Evolutionary conservation across 2,113 vertebrate species (phyloP), one percentile per base, ranked within the genome.

Genomic region (Amphiprion percula): DNA sequence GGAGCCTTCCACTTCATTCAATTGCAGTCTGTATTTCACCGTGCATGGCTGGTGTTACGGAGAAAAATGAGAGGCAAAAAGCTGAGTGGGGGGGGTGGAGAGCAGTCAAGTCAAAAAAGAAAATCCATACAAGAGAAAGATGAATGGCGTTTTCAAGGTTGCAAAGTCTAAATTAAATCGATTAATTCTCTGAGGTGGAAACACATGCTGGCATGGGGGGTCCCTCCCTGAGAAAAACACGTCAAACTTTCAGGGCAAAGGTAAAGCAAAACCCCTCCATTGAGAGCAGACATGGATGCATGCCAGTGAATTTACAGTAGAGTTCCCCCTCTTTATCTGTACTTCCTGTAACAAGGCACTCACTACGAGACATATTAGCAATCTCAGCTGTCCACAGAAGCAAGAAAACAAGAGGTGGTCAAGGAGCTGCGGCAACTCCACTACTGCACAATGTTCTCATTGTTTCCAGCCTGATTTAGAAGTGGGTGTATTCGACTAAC

Each of bases 81-180:
- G 52, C 55, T 39, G 69, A 33, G n/a, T 39, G 46, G 47, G 59
- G 44, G 59, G 44, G 49, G 69, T 21, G 62, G 66, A 44, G 33
- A 74, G 75, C 69, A 78, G 69, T 76, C 68, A 21, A 65, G 33
- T 72, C 10, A 12, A 9, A 58, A 46, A 47, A 63, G 39, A 47
- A 82, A 87, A 89, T 89, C 80, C n/a, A 74, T 84, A 77, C n/a
- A 58, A 30, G n/a, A 50, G 56, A 75, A 82, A 73, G 79, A 87
- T 80, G 54, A 87, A 91, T 87, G 63, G 4, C 0, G 4, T 80
- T 85, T 82, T 90, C 80, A 87, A 92, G 86, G 90, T 87, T 89
- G 72, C 72, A 80, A 60, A 84, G 75, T 46, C 62, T n/a, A 37
- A 72, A 86, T 80, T 62, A 83, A 82, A 81, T 77, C 0, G 37